These are phyloP conservation scores for Salvelinus namaycush DNA, from an alignment of 2,113 vertebrate species.

Conservation along the genomic window DNA sequence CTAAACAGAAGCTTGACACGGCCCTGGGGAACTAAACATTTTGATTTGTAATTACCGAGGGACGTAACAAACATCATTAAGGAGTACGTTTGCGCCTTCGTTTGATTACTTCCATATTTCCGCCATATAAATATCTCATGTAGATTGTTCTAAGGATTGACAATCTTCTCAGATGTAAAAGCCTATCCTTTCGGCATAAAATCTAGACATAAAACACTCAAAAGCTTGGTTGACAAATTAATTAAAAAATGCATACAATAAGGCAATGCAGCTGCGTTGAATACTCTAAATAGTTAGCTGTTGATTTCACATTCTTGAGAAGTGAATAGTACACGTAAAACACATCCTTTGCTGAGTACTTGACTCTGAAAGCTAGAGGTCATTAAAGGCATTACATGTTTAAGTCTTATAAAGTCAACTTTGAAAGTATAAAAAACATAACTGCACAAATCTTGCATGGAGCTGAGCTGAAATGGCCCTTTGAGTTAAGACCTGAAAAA, in stretches of 20 bases:
- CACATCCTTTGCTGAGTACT: not conserved
- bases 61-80: no score
- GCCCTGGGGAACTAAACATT: no score
- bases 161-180: conserved; percentile 20
- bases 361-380: conserved; percentile 16
- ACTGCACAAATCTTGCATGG: conserved; percentile 44
- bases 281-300: conserved; percentile 15
- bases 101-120: no score
- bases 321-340: conserved; percentile 11
- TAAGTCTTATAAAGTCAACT: conserved; percentile 45
- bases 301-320: conserved; percentile 5
- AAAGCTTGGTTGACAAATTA: conserved; percentile 15
- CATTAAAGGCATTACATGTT: conserved; percentile 19
- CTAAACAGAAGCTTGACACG: no score
- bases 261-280: conserved; percentile 50
- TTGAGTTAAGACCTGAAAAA: conserved; percentile 70
- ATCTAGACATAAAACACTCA: conserved; percentile 28
- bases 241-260: conserved; percentile 32
- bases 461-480: conserved; percentile 45
- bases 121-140: no score
- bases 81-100: no score
- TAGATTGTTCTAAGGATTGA: not conserved
- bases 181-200: conserved; percentile 40
- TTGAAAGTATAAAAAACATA: conserved; percentile 45
- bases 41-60: no score